These are phyloP conservation scores for Eupeodes corollae DNA, from an alignment of 1,140 invertebrate species.

Conservation along the genomic window DNA sequence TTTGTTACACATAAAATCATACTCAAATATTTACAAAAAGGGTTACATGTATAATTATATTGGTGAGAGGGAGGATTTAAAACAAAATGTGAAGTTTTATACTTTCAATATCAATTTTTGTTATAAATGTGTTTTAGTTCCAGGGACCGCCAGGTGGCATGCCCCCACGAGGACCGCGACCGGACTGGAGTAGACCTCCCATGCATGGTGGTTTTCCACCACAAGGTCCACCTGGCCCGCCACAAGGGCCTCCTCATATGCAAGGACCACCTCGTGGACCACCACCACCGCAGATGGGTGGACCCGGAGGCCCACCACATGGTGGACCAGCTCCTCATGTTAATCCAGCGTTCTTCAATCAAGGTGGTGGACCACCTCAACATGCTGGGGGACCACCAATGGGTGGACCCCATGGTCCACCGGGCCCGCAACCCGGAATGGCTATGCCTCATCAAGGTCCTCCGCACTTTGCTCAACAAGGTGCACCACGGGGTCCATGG, in stretches of 20 bases:
- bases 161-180: conserved; percentile 48
- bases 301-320: conserved; percentile 45
- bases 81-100: too few relatives aligned
- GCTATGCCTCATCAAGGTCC: conserved; percentile 46
- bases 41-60: too few relatives aligned
- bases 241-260: conserved; percentile 56
- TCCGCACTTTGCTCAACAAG: conserved; percentile 46
- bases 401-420: conserved; percentile 45
- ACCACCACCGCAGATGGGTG: conserved; percentile 46
- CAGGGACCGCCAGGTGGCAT: conserved; percentile 55
- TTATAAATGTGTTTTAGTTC: conserved; percentile 32
- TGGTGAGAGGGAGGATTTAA: too few relatives aligned
- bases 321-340: conserved; percentile 83
- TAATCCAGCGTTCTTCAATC: conserved; percentile 91
- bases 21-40: too few relatives aligned
- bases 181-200: conserved; percentile 67
- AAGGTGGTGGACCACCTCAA: conserved; percentile 50
- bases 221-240: conserved; percentile 41
- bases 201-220: conserved; percentile 43
- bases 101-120: not conserved
- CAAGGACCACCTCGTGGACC: conserved; percentile 60
- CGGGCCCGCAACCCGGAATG: conserved; percentile 47
- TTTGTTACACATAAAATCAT: too few relatives aligned
- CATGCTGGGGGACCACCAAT: conserved; percentile 46
- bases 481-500: conserved; percentile 33